Evolutionary conservation across 2,113 vertebrate genomes (phyloP), one percentile per base, ranked within the genome.

Genomic region (Irena cyanogastra): DNA sequence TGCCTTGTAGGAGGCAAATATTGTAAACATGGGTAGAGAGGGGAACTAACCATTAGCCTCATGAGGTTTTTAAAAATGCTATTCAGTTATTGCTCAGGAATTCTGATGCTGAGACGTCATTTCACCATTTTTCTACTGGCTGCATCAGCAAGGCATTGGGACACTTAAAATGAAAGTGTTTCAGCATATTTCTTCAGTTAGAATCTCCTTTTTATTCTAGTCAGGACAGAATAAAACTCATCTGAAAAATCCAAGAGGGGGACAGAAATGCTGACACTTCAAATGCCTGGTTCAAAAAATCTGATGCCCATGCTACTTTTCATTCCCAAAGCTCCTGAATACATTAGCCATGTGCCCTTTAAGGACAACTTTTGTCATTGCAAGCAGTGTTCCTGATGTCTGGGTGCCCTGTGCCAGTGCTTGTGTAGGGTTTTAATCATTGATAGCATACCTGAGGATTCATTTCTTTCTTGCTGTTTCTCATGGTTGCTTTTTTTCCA

Each of bases 231-330:
- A 75, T 50, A 95, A 94, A 95, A 92, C 61, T 86, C 64, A 64
- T 89, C 42, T 93, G 82, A 86, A 87, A 90, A 92, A 85, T 94
- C 59, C 81, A 76, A 88, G 89, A 72, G 13, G 21, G 63, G 42
- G 23, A 65, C 16, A 15, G 89, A 98, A 96, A 86, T 96, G 97
- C 91, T 98, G 97, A 97, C 88, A 35, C 77, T 93, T 95, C 92
- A 97, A 97, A 96, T 95, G 81, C 44, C 84, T 52, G 30, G 60
- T 95, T 97, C n/a, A 97, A 94, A 97, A 97, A 97, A 95, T 92
- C 68, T 93, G 74, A 97, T 97, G 88, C 80, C 89, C 76, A 5
- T 13, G 33, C 74, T 96, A 24, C 80, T 95, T 98, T 97, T 96
- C 66, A 95, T 89, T 98, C 92, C 90, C 92, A 77, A 31, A 42